Base-by-base conservation (phyloP, 2,888 invertebrate genomes). In the Orchesellides sinensis region DNA sequence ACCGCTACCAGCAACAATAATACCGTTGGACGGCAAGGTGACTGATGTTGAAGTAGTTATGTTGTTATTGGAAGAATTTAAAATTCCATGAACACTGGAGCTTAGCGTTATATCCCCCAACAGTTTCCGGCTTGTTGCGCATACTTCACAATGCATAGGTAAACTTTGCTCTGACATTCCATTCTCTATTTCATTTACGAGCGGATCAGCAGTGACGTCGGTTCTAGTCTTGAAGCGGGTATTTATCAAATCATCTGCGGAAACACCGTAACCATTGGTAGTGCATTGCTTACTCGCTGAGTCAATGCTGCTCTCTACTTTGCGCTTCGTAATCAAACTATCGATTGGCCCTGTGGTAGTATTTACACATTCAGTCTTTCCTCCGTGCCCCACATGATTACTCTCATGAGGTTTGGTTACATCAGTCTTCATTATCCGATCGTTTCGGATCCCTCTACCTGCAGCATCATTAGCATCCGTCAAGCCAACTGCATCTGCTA, bases 61-160 rank as follows among this genome's bases (percentile, higher is more conserved):
- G 21, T 59, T 40, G 47, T 63, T 70, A 59, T 54, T 82, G 40
- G 80, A 59, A 70, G 45, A 21, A 35, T 27, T 52, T n/a, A 6
- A 65, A 47, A 56, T 69, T 19, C 75, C 70, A 12, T 73, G 70
- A 73, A 66, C 68, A 65, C 59, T 49, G 56, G 73, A 32, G 52
- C 61, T 72, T 54, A 65, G 35, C 6, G 29, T 69, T 21, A 25
- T 21, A 87, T 89, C 82, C n/a, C 45, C 61, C 61, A 90, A 87
- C 73, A 89, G 88, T 75, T 89, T 89, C 72, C 89, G 88, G 80
- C 89, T 90, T 83, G 89, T 89, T 40, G 89, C 89, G 85, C 90
- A 90, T 19, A 90, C 89, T 87, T 89, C 89, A 88, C 90, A 90
- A 59, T 87, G 87, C 40, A 74, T 35, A 32, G 81, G 61, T 6